phyloP scores from a whole-genome alignment of 2,888 invertebrate genomes.

The Synanthedon vespiformis region DNA sequence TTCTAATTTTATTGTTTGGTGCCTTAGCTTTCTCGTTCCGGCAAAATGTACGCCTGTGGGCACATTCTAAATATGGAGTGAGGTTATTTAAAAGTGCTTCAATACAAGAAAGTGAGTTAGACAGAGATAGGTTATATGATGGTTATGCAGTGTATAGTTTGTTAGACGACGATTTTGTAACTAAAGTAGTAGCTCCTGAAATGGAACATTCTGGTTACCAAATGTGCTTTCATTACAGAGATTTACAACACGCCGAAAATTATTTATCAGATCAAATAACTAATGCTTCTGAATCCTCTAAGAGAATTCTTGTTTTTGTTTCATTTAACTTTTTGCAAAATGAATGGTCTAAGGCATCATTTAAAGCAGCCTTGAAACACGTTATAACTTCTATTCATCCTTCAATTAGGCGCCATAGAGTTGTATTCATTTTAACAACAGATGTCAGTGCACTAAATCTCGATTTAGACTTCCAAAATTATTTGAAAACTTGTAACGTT shows the following conservation, averaged over 20 bases:
- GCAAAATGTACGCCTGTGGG: constrained; percentile 84
- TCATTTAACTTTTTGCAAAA: constrained; percentile 84
- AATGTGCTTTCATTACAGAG: constrained; percentile 79
- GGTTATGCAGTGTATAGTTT: constrained; percentile 90
- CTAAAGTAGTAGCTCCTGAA: constrained; percentile 77
- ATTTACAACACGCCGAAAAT: constrained; percentile 71
- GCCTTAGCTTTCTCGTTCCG: constrained; percentile 82
- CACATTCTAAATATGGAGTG: constrained; percentile 83
- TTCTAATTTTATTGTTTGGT: constrained; percentile 77
- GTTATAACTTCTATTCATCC: constrained; percentile 75
- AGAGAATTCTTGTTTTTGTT: constrained; percentile 82
- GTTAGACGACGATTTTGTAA: constrained; percentile 81
- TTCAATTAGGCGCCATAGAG: constrained; percentile 72
- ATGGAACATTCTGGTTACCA: constrained; percentile 76
- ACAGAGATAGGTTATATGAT: constrained; percentile 81
- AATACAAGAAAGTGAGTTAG: constrained; percentile 68
- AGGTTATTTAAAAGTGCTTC: constrained; percentile 77
- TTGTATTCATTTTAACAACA: constrained; percentile 65
- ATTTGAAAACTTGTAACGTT: constrained; percentile 78
- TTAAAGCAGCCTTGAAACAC: constrained; percentile 83
- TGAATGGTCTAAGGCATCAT: constrained; percentile 86
- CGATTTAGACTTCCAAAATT: constrained; percentile 80
- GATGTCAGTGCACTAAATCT: constrained; percentile 80
- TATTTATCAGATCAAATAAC: constrained; percentile 73
- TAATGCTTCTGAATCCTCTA: constrained; percentile 73